These are phyloP conservation scores for Mellilla xanthometata DNA, from an alignment of 2,888 invertebrate species.

Conservation along the genomic window DNA sequence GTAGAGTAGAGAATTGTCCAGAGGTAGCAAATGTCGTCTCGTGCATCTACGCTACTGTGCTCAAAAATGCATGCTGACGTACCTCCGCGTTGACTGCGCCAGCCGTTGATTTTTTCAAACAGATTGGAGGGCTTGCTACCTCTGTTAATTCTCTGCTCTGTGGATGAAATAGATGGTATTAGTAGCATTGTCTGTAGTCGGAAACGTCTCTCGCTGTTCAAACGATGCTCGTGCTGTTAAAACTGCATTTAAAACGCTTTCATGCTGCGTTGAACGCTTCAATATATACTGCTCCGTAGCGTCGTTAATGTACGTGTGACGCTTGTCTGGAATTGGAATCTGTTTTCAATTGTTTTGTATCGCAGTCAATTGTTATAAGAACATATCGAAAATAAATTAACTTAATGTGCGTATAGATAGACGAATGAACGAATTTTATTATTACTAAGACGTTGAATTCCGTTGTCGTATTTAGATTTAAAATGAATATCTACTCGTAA, in stretches of 20 bases:
- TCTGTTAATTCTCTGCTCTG: slow-evolving; percentile 80
- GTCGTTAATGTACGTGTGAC: not conserved
- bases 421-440: too few species aligned
- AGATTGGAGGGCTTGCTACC: slow-evolving; percentile 70
- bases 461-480: too few species aligned
- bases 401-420: too few species aligned
- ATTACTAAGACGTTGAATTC: too few species aligned
- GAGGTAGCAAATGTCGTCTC: slow-evolving; percentile 39
- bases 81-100: slow-evolving; percentile 80
- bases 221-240: slow-evolving; percentile 8
- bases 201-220: slow-evolving; percentile 30
- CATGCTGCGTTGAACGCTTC: slow-evolving; percentile 4
- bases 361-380: not conserved
- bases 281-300: slow-evolving; percentile 13
- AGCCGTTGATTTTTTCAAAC: slow-evolving; percentile 73
- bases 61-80: slow-evolving; percentile 61
- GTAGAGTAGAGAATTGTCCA: slow-evolving; percentile 47
- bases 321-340: slow-evolving; percentile 17
- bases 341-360: slow-evolving; percentile 9
- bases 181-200: slow-evolving; percentile 28
- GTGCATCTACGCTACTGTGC: slow-evolving; percentile 25
- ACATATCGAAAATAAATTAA: not conserved
- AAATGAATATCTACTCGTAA: too few species aligned
- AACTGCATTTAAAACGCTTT: slow-evolving; percentile 17
- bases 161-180: slow-evolving; percentile 61